phyloP scores from a whole-genome alignment of 2,888 invertebrate species.

The Drosophila neoperkinsi region DNA sequence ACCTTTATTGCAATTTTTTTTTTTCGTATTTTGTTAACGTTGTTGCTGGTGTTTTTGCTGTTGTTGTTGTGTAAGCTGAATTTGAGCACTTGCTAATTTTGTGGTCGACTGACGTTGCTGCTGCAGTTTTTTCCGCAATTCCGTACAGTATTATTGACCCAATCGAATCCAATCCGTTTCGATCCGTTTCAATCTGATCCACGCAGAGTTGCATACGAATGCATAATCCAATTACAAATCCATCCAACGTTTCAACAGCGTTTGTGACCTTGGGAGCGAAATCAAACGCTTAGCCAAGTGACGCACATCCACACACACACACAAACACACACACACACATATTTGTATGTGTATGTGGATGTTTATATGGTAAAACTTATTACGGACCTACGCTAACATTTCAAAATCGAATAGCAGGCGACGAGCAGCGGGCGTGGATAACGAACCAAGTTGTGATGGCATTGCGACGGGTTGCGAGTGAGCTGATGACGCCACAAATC shows the following conservation, averaged over 20 bases:
- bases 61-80: conserved; percentile 54
- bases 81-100: conserved; percentile 56
- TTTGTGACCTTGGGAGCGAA: conserved; percentile 58
- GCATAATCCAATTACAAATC: conserved; percentile 30
- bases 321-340: neutral
- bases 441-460: neutral
- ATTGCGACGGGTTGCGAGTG: conserved; percentile 6
- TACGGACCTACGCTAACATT: conserved; percentile 18
- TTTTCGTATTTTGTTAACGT: conserved; percentile 13
- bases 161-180: conserved; percentile 6
- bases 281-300: conserved; percentile 15
- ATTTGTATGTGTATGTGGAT: neutral
- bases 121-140: conserved; percentile 19
- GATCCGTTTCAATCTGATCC: conserved; percentile 12
- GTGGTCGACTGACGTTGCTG: conserved; percentile 31
- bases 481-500: neutral
- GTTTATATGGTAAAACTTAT: conserved; percentile 1
- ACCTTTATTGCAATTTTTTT: conserved; percentile 15
- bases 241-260: conserved; percentile 13
- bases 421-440: conserved; percentile 7
- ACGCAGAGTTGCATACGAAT: conserved; percentile 15
- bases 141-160: conserved; percentile 10
- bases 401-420: conserved; percentile 21
- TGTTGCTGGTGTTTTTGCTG: conserved; percentile 7
- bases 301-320: neutral